Evolutionary conservation across 2,888 invertebrate genomes (phyloP), one percentile per base, ranked within the genome.

Genomic region (Brachypalpus laphriformis): DNA sequence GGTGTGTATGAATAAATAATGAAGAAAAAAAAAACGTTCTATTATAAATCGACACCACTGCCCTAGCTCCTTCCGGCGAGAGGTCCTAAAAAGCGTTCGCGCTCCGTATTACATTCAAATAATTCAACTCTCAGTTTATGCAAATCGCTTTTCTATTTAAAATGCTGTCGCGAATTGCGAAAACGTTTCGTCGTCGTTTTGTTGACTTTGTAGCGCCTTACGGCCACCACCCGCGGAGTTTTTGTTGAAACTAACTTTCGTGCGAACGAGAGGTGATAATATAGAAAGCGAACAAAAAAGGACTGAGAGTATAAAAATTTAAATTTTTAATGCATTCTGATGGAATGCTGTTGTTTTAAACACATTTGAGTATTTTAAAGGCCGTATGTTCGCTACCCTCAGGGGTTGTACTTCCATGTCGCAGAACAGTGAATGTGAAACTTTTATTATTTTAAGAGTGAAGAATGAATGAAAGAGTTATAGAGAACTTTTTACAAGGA

Each of bases 101-200:
- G 34, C 37, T 16, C 70, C 34, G 34, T 34, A 40, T 45, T 72
- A 59, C 71, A 72, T 66, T 77, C 66, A 72, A 78, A 82, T 72
- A 66, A 49, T 65, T 71, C 66, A 22, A n/a, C 76, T 37, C 37
- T 61, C 71, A 66, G 71, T 72, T 82, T 82, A 82, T 82, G 82
- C 78, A 82, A 82, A 82, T 82, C 59, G 77, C 8, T 72, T 61
- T 77, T 77, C 77, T 77, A 77, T 82, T 82, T 82, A 77, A 82
- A 82, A 82, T 77, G 59, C 71, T 74, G 78, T 78, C 71, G 68
- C 71, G 66, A 71, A 72, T 72, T 65, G 71, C 76, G 42, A 76
- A 76, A 71, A 59, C 65, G 71, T 47, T 71, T 65, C 51, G 57
- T 34, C 63, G 71, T 66, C 71, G 47, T 78, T 59, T 61, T 61